Base-by-base conservation (phyloP, 2,113 vertebrate species). In the Eublepharis macularius region DNA sequence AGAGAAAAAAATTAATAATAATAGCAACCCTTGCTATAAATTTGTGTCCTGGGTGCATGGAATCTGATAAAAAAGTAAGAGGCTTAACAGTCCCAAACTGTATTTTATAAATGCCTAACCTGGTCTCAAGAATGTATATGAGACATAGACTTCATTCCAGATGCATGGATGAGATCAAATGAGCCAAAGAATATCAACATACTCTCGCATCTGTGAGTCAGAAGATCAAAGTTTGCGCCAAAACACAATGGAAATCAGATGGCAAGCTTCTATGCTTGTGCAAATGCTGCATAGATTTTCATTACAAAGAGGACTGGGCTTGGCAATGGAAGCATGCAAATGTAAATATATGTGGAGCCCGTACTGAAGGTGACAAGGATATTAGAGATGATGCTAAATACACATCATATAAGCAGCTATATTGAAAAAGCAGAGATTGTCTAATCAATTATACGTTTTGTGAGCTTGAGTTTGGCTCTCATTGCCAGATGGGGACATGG, bases 11-110 rank as follows among this genome's bases (percentile, higher is more conserved):
- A 87, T 87, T 82, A 73, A 87, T 82, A 87, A 82, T 82, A 73
- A 83, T 78, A 72, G 75, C 41, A 79, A 73, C 68, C 81, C 75
- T 63, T 49, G 36, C 86, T 65, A 74, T 83, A 43, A 51, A 83
- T 87, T 65, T 87, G 68, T 2, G 0, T 76, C 87, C 83, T 84
- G 41, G 91, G 2, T 41, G 73, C 9, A 85, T 41, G 60, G 57
- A 92, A 88, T 89, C 19, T 6, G 72, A 87, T 84, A 87, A 92
- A 85, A 90, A 91, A 81, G 3, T 1, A 76, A 68, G 16, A 92
- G 85, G 79, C 81, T 89, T 76, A 75, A 69, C 8, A 87, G 85
- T 87, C 57, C 60, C 89, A 87, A 92, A 88, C 1, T 41, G 83
- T 45, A 43, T 24, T 54, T 85, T 84, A 54, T 84, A 90, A 88